Evolutionary conservation across 2,888 invertebrate species (phyloP), one percentile per base, ranked within the genome.

Genomic region (Plusia festucae): DNA sequence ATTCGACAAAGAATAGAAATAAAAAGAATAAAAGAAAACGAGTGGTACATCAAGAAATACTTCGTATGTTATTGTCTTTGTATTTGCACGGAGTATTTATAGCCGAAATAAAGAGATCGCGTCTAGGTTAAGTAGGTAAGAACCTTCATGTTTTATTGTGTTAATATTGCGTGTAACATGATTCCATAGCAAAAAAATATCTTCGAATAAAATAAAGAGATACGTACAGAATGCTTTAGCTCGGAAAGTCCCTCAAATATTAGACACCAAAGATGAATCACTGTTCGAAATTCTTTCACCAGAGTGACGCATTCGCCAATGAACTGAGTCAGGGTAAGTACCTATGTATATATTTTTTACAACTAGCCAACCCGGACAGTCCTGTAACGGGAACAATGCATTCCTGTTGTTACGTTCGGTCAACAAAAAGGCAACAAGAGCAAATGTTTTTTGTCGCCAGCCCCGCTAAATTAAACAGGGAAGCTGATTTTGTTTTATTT

Each of bases 381-480:
- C 56, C 40, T 73, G 85, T 90, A 91, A 89, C 90, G 88, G 89
- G 89, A 88, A 94, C 93, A 94, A 93, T 93, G 93, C 93, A 93
- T 94, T 92, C 92, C 91, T 82, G 88, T 88, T 89, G 92, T 91
- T 90, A 90, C 89, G 90, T 91, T 87, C 85, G 89, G 88, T 87
- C 90, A 90, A 91, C 92, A 93, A 93, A 94, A 93, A 92, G 87
- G 86, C 86, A 79, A 87, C 87, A 89, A 86, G 87, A 87, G 85
- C 89, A 86, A 87, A 86, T 89, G 88, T 90, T 94, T 93, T 93
- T 94, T 93, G 93, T 90, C 87, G 86, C 90, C 91, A 89, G 85
- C 89, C 90, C 88, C 90, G 93, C 93, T 91, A 94, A 94, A 94
- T 94, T 93, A 93, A 93, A 94, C 93, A 92, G 89, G 89, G 90